These are phyloP conservation scores for Boloria euphrosyne DNA, from an alignment of 2,888 invertebrate genomes.

Conservation along the genomic window DNA sequence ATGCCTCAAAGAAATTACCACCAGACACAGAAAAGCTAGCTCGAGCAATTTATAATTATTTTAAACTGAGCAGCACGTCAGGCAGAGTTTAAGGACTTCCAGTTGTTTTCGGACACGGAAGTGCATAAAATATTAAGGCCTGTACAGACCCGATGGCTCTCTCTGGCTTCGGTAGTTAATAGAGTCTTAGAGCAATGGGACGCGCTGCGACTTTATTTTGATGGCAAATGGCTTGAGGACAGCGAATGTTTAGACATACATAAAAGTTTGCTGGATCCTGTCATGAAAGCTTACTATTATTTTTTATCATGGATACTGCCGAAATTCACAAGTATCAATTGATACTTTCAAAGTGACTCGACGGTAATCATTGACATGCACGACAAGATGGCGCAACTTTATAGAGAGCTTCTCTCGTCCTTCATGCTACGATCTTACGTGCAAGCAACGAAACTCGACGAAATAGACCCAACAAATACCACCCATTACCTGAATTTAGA, in stretches of 20 bases:
- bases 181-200: too few species aligned
- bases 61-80: neutral
- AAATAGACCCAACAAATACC: constrained; percentile 7
- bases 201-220: too few species aligned
- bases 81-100: too few species aligned
- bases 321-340: too few species aligned
- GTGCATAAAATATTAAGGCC: too few species aligned
- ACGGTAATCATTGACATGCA: constrained; percentile 5
- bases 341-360: constrained; percentile 3
- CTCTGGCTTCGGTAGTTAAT: too few species aligned
- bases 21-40: neutral
- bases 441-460: constrained; percentile 4
- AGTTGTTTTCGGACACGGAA: too few species aligned
- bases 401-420: neutral
- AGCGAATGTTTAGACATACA: too few species aligned
- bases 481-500: neutral
- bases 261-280: too few species aligned
- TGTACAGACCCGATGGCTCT: too few species aligned
- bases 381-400: constrained; percentile 10
- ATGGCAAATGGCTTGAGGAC: too few species aligned
- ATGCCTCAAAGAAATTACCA: neutral
- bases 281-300: neutral
- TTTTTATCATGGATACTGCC: too few species aligned
- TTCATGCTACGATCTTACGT: constrained; percentile 1
- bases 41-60: neutral